These are phyloP conservation scores for Falcunculus frontatus DNA, from an alignment of 2,113 vertebrate species.

Conservation along the genomic window DNA sequence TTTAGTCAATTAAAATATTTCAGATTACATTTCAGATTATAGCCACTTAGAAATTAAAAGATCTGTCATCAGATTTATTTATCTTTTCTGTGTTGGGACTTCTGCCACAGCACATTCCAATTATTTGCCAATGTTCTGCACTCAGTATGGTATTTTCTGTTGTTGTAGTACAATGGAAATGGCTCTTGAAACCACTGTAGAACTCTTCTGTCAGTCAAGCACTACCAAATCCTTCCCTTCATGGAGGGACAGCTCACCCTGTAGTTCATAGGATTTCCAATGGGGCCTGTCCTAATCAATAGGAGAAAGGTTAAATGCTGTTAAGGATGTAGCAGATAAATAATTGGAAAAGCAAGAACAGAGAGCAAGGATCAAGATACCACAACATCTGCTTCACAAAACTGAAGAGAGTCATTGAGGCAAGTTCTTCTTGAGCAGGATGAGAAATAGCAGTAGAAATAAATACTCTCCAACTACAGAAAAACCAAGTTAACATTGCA, in stretches of 20 bases:
- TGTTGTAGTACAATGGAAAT: background rate
- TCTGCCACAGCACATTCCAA: background rate
- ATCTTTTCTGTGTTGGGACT: background rate
- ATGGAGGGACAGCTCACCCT: background rate
- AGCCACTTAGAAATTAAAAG: background rate
- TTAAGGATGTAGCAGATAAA: background rate
- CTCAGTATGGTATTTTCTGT: background rate
- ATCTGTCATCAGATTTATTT: background rate
- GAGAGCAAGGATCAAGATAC: background rate
- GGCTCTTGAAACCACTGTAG: background rate
- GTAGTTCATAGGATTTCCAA: background rate
- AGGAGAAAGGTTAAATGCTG: background rate
- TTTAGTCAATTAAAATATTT: background rate
- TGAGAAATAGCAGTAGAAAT: conserved; percentile 26
- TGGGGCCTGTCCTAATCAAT: background rate
- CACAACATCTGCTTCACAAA: background rate
- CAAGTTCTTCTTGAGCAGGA: background rate
- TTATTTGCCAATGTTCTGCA: background rate
- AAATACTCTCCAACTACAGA: conserved; percentile 13
- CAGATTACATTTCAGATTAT: background rate
- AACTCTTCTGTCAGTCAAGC: background rate
- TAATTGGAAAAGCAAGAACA: background rate
- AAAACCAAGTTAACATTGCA: conserved; percentile 17
- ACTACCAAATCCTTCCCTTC: background rate
- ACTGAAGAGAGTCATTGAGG: background rate